These are phyloP conservation scores for Chrysodeixis includens DNA, from an alignment of 2,888 invertebrate genomes.

Conservation along the genomic window DNA sequence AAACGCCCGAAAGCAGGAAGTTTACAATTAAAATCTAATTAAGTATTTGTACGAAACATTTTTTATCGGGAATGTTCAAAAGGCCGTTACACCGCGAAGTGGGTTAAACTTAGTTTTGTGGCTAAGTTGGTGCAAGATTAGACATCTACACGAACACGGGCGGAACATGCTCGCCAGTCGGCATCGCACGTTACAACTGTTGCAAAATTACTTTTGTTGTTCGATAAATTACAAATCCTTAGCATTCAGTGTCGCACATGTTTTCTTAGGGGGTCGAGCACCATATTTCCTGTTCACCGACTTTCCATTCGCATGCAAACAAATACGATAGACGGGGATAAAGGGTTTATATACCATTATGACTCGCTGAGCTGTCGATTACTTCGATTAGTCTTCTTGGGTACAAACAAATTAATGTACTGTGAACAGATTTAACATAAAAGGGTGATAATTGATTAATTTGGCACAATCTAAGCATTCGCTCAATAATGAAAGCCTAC, in stretches of 20 bases:
- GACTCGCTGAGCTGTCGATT: conserved; percentile 37
- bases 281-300: conserved; percentile 65
- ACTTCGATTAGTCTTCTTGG: conserved; percentile 36
- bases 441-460: conserved; percentile 42
- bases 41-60: conserved; percentile 59
- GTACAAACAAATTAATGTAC: conserved; percentile 31
- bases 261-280: conserved; percentile 64
- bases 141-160: conserved; percentile 72
- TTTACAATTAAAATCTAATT: conserved; percentile 58
- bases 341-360: conserved; percentile 37
- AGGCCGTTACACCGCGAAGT: conserved; percentile 67
- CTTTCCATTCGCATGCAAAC: conserved; percentile 50
- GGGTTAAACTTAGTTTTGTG: conserved; percentile 76
- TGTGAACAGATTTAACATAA: conserved; percentile 44
- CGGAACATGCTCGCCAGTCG: conserved; percentile 60
- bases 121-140: conserved; percentile 74
- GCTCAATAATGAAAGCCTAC: not conserved
- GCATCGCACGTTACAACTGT: conserved; percentile 68
- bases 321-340: conserved; percentile 38
- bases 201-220: conserved; percentile 81
- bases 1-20: conserved; percentile 44
- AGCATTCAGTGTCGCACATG: conserved; percentile 63
- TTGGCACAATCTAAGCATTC: conserved; percentile 10
- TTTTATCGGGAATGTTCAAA: conserved; percentile 64
- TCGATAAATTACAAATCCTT: conserved; percentile 77